Conservation (phyloP, 2,888 invertebrate species). For the Lasioglossum pauxillum region DNA sequence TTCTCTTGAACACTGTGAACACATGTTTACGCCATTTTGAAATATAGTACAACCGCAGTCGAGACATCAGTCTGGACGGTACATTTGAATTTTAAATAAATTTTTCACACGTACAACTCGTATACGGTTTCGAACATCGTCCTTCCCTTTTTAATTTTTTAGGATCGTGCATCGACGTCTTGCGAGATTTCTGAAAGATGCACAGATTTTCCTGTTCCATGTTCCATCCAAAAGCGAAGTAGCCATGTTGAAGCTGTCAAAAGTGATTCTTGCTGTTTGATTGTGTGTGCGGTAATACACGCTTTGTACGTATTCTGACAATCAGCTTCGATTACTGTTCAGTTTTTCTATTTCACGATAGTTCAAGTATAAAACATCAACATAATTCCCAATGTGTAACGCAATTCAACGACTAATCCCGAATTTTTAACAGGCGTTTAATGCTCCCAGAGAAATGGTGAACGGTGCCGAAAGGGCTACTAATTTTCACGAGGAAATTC, state of each 20-base stretch:
- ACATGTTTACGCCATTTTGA: slow-evolving; percentile 77
- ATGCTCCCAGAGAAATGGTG: slow-evolving; percentile 8
- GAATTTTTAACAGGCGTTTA: not conserved
- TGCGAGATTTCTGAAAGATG: not conserved
- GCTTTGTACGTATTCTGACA: slow-evolving; percentile 19
- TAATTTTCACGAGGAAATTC: slow-evolving; percentile 17
- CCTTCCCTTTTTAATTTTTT: not conserved
- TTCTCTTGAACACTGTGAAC: slow-evolving; percentile 63
- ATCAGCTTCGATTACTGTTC: slow-evolving; percentile 11
- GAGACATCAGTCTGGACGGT: slow-evolving; percentile 15
- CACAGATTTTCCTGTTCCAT: not conserved
- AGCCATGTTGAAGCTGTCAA: slow-evolving; percentile 79
- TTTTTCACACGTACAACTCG: not conserved
- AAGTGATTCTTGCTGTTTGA: slow-evolving; percentile 57
- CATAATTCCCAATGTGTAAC: not conserved
- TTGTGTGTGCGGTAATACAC: slow-evolving; percentile 17
- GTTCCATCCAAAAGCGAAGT: slow-evolving; percentile 34
- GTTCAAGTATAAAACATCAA: not conserved
- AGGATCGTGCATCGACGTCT: not conserved
- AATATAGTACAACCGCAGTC: slow-evolving; percentile 23
- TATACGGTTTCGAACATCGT: not conserved
- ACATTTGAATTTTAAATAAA: not conserved
- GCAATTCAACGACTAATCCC: not conserved
- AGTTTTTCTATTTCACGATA: slow-evolving; percentile 2
- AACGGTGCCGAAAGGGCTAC: not conserved